Conservation (phyloP, 2,797 vertebrate species). For the Avahi laniger region DNA sequence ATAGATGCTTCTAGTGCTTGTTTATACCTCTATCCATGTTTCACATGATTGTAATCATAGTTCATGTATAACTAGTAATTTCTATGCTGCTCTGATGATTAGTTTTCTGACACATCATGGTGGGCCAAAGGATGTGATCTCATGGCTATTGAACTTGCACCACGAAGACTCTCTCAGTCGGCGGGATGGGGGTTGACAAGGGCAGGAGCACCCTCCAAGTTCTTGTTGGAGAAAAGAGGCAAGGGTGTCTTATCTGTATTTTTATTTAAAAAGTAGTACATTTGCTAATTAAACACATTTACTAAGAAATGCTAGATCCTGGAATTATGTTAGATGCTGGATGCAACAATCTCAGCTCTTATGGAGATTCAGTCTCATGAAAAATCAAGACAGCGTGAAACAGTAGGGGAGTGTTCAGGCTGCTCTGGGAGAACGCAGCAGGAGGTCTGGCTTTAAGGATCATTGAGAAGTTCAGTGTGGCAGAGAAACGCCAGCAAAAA, state of each 20-base stretch:
- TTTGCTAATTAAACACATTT: background rate
- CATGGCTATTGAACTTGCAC: background rate
- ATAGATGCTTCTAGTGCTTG: background rate
- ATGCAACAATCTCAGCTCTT: background rate
- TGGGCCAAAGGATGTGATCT: background rate
- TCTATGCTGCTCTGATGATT: background rate
- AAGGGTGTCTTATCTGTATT: background rate
- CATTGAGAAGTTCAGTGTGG: background rate
- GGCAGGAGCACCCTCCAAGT: background rate
- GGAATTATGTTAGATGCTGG: background rate
- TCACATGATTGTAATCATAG: background rate
- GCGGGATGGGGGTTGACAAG: background rate
- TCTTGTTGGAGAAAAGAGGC: background rate
- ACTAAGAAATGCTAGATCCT: constrained; percentile 1
- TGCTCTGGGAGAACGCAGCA: background rate
- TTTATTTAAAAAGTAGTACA: background rate
- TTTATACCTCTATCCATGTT: background rate
- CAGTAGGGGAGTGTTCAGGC: background rate
- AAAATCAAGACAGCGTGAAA: background rate
- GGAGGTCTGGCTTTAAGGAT: background rate
- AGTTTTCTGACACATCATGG: background rate
- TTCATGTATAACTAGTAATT: background rate
- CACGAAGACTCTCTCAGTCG: background rate
- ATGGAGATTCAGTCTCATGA: background rate
- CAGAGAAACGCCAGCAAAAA: background rate